A percentile compares a stretch with the other conserved stretches of the same genome.
These are phyloP conservation scores for Orthonyx spaldingii DNA, from an alignment of 2,113 vertebrate species.

Conservation along the genomic window DNA sequence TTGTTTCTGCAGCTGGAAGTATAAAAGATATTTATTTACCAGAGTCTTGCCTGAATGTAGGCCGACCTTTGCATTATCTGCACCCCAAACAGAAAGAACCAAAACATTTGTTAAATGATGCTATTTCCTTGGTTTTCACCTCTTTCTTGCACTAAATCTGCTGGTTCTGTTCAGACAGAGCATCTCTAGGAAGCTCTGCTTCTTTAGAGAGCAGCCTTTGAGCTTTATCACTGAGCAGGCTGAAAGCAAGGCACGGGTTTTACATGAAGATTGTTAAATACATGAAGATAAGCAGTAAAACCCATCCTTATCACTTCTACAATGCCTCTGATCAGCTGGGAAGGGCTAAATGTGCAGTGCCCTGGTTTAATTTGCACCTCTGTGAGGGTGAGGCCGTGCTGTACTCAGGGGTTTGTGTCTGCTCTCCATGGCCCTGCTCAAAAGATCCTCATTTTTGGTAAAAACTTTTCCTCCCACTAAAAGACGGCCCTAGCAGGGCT, in stretches of 20 bases:
- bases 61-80: not conserved
- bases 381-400: not conserved
- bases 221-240: not conserved
- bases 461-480: not conserved
- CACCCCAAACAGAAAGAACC: not conserved
- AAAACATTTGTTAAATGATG: not conserved
- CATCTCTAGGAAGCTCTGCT: not conserved
- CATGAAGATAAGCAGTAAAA: not conserved
- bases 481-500: not conserved
- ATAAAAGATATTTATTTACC: not conserved
- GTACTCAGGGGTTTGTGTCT: not conserved
- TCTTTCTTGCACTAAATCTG: not conserved
- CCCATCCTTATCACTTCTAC: not conserved
- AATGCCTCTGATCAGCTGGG: not conserved
- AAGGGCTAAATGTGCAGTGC: not conserved
- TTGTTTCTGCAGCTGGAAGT: not conserved
- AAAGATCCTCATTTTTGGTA: not conserved
- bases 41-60: too few relatives aligned
- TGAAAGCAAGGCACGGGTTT: accelerated
- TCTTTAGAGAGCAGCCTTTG: not conserved
- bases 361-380: not conserved
- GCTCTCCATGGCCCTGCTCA: not conserved
- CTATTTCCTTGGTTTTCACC: not conserved
- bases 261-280: not conserved
- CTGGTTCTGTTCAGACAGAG: not conserved